Base-by-base conservation (phyloP, 2,888 invertebrate genomes). In the Brachylomia viminalis region DNA sequence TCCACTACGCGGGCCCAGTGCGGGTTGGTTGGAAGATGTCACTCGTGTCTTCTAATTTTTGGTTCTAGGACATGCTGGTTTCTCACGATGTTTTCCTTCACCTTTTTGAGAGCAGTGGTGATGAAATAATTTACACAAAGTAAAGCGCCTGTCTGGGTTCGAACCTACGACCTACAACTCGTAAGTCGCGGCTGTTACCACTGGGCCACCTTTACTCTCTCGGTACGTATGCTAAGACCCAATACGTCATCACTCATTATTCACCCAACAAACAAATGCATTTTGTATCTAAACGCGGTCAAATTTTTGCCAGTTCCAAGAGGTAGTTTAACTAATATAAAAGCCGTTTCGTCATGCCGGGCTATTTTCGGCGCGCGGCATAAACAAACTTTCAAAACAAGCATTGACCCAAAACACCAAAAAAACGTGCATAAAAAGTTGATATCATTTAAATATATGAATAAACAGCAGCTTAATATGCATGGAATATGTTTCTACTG, bases 401-500 rank as follows among this genome's bases (percentile, higher is more conserved):
- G 2, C n/a, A 20, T 62, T 78, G 62, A 69, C 69, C 56, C 56
- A 27, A 30, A 49, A 33, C 8, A 42, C 15, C 1, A 8, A 30
- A 42, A 8, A 30, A 42, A 27, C 11, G 38, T 64, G 38, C 33
- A 42, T 54, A 47, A 66, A 52, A 62, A 54, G n/a, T n/a, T n/a
- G n/a, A 38, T 38, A 38, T 6, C 38, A 62, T 77, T 61, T n/a
- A 47, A 30, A 49, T 77, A n/a, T 61, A 77, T 61, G 45, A 54
- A 54, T 77, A 56, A 33, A 27, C 33, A 8, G 20, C 13, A 47
- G 0, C 3, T 2, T 38, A 23, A 17, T 10, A 38, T 30, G 68
- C 62, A 69, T 78, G 54, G 72, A 59, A 38, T 52, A 7, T 27
- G 70, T 78, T 79, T n/a, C 13, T 20, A 1, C 1, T 4, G 13